A percentile compares a stretch with the other conserved stretches of the same genome.
phyloP scores from a whole-genome alignment of 2,797 vertebrate species.

The Echiichthys vipera region DNA sequence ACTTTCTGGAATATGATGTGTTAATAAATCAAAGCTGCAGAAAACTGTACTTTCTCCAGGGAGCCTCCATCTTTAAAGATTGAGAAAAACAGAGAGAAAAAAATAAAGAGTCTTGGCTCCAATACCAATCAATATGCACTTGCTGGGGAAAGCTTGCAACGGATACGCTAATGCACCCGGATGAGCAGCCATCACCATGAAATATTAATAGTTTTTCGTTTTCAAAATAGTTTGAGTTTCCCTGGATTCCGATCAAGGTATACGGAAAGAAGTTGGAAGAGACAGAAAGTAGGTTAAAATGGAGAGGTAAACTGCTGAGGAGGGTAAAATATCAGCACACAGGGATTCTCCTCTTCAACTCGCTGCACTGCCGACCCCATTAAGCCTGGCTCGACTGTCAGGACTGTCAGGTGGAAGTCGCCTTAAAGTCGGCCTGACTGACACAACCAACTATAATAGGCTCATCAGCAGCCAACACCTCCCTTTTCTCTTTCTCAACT shows the following conservation, averaged over 20 bases:
- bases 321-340: constrained; percentile 53
- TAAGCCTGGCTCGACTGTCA: constrained; percentile 61
- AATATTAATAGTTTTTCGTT: constrained; percentile 53
- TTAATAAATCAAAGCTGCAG: not conserved
- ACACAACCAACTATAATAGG: constrained; percentile 67
- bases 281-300: constrained; percentile 58
- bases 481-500: constrained; percentile 26
- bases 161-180: constrained; percentile 45
- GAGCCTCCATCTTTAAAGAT: not conserved
- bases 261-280: constrained; percentile 39
- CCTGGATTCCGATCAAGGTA: constrained; percentile 40
- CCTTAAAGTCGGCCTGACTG: constrained; percentile 62
- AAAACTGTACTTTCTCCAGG: not conserved
- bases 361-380: constrained; percentile 64
- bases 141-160: constrained; percentile 18
- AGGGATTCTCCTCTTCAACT: constrained; percentile 59
- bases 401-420: constrained; percentile 68
- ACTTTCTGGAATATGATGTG: not conserved
- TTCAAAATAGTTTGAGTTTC: constrained; percentile 39
- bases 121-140: constrained; percentile 44
- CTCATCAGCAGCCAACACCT: constrained; percentile 57
- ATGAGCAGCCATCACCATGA: constrained; percentile 36
- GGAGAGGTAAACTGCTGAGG: constrained; percentile 57
- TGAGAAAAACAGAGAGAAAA: not conserved
- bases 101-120: not conserved